Conservation (phyloP, 2,113 vertebrate genomes). For the rat (Rattus norvegicus) region GRCr8 NC_086020.1:240298001-240298500, state of each 20-base stretch:
- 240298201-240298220: too few relatives aligned
- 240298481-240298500: background rate
- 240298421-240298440: background rate
- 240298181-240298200: too few relatives aligned
- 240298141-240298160: too few relatives aligned
- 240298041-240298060: background rate
- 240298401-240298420: background rate
- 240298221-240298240: background rate
- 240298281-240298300: background rate
- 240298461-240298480: background rate
- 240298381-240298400: background rate
- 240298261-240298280: background rate
- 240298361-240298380: background rate
- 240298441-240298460: background rate
- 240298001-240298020: constrained; percentile 35
- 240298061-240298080: background rate
- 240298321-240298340: background rate
- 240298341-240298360: background rate
- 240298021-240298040: background rate
- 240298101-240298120: too few relatives aligned
- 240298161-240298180: too few relatives aligned
- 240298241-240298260: background rate
- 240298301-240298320: background rate
- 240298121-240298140: too few relatives aligned
- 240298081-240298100: background rate